Conservation (phyloP, 2,113 vertebrate species). For the Thomomys bottae region DNA sequence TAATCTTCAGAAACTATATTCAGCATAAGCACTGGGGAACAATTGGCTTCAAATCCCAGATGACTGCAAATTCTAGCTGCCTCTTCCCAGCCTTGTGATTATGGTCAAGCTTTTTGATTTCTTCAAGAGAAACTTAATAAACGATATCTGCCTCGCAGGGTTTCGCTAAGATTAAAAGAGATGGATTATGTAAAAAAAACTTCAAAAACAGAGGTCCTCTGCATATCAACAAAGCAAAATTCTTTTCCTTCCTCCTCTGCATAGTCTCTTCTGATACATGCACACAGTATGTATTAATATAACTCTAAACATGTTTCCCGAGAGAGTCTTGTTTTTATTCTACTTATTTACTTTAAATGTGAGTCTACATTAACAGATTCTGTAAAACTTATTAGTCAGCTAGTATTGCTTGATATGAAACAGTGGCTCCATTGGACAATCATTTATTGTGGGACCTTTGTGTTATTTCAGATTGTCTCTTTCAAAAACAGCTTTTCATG, state of each 20-base stretch:
- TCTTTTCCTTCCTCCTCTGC: neutral
- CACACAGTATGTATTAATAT: neutral
- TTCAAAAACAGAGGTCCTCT: neutral
- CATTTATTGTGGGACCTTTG: slow-evolving; percentile 1
- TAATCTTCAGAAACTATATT: neutral
- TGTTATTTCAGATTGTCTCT: slow-evolving; percentile 51
- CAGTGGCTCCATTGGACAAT: neutral
- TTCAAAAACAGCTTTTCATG: slow-evolving; percentile 39
- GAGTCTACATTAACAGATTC: neutral
- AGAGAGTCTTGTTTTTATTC: neutral
- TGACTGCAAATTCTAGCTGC: neutral
- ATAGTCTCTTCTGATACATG: neutral
- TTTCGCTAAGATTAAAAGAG: slow-evolving; percentile 8
- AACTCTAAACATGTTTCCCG: neutral
- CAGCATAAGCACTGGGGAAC: neutral
- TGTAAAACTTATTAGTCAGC: neutral
- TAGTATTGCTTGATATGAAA: neutral
- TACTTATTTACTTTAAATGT: slow-evolving; percentile 7
- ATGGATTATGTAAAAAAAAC: neutral
- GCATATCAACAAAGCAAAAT: slow-evolving; percentile 4
- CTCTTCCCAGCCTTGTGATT: neutral
- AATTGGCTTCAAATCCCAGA: neutral
- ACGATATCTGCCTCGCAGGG: neutral
- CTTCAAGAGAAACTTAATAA: neutral
- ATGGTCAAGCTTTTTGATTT: neutral